phyloP scores from a whole-genome alignment of 2,888 invertebrate genomes.

The Aphidoletes aphidimyza region DNA sequence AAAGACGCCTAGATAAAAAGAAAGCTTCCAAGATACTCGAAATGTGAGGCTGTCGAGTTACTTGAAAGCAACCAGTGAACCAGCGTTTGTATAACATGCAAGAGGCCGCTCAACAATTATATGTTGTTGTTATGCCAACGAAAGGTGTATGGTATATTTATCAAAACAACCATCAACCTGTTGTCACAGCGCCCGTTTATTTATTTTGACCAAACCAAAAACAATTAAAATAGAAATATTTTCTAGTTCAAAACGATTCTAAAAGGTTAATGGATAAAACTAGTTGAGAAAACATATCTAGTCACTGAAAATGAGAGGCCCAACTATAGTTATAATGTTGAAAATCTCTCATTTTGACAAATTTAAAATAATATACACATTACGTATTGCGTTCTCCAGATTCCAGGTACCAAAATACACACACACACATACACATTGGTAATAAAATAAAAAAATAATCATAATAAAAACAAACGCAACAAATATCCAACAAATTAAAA shows the following conservation, averaged over 20 bases:
- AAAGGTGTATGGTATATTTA: background rate
- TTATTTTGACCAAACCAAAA: background rate
- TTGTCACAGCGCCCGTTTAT: background rate
- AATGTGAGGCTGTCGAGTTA: background rate
- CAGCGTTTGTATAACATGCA: background rate
- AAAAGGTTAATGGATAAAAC: background rate
- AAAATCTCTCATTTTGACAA: background rate
- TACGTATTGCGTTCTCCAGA: background rate
- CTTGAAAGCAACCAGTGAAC: too few species aligned
- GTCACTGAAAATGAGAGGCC: background rate
- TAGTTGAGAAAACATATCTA: background rate
- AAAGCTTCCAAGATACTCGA: background rate
- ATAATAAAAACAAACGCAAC: constrained; percentile 21
- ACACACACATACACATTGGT: background rate
- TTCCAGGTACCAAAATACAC: background rate
- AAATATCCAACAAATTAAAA: constrained; percentile 1
- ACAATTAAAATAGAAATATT: constrained; percentile 3
- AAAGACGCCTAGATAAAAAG: background rate
- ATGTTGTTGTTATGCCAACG: background rate
- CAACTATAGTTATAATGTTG: background rate
- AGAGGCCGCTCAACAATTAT: constrained; percentile 9
- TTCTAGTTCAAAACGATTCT: background rate
- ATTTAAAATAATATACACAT: background rate
- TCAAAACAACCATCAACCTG: constrained; percentile 20
- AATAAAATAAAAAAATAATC: constrained; percentile 1